A percentile compares a stretch with the other conserved stretches of the same genome.
Conservation (phyloP, 1,140 invertebrate species). For the Drosophila tristis region DNA sequence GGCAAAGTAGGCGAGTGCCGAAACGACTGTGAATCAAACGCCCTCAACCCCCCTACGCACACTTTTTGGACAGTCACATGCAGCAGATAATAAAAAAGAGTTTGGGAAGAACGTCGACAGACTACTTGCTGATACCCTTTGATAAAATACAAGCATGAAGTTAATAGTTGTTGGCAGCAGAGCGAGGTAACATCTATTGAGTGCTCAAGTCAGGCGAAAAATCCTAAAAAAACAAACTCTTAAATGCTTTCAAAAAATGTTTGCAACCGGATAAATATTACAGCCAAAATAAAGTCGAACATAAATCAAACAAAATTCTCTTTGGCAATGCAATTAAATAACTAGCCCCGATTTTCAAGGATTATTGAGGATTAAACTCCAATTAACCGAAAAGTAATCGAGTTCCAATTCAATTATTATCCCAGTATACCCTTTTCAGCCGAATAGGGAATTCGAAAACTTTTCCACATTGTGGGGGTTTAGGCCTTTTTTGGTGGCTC, state of each 20-base stretch:
- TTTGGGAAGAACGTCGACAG: not conserved
- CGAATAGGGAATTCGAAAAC: slow-evolving; percentile 27
- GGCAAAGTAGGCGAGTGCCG: slow-evolving; percentile 42
- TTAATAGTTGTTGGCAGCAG: not conserved
- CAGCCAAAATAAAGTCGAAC: too few relatives aligned
- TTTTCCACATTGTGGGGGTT: slow-evolving; percentile 27
- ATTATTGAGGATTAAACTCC: not conserved
- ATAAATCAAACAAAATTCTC: too few relatives aligned
- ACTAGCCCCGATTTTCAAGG: too few relatives aligned
- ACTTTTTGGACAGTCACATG: slow-evolving; percentile 56
- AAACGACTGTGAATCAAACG: slow-evolving; percentile 48
- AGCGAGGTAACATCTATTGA: too few relatives aligned
- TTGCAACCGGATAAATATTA: too few relatives aligned
- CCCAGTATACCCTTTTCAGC: not conserved
- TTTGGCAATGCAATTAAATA: too few relatives aligned
- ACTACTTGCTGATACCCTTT: slow-evolving; percentile 25
- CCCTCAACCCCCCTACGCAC: slow-evolving; percentile 20
- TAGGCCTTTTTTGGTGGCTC: slow-evolving; percentile 1
- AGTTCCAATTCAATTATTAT: not conserved
- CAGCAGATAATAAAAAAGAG: slow-evolving; percentile 40
- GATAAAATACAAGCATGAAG: not conserved
- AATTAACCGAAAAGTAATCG: not conserved
- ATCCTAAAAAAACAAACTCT: too few relatives aligned
- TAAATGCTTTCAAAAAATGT: too few relatives aligned
- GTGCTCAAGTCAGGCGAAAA: too few relatives aligned